Evolutionary conservation across 2,888 invertebrate genomes (phyloP).

Genomic region (Drosophila nr. fundita): DNA sequence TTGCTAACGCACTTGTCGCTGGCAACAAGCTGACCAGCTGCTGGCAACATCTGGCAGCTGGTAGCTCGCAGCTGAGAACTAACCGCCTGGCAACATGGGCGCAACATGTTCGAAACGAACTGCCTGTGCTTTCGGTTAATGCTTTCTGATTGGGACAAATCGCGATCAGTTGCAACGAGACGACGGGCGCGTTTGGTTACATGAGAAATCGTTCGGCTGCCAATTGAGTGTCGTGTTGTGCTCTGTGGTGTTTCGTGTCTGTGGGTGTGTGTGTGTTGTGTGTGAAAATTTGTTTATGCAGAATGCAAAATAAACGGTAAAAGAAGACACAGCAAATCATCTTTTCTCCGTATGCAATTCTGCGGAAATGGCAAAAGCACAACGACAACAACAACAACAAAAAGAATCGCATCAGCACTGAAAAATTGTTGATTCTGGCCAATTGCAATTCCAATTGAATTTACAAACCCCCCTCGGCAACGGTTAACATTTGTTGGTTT

Average conservation of each 20-base stretch:
- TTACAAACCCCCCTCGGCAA: slow-evolving; percentile 16
- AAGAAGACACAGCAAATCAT: slow-evolving; percentile 44
- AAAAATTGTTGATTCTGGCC: slow-evolving; percentile 55
- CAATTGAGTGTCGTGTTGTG: slow-evolving; percentile 27
- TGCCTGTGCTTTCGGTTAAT: slow-evolving; percentile 18
- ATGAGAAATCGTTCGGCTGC: slow-evolving; percentile 53
- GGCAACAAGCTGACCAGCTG: slow-evolving; percentile 39
- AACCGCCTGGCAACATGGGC: slow-evolving; percentile 32
- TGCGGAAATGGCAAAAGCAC: slow-evolving; percentile 56
- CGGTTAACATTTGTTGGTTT: slow-evolving; percentile 21
- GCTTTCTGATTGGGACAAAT: slow-evolving; percentile 54
- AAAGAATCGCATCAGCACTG: slow-evolving; percentile 66
- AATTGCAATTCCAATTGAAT: slow-evolving; percentile 56
- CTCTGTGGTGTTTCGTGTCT: slow-evolving; percentile 17
- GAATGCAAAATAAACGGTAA: slow-evolving; percentile 46
- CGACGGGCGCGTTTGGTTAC: slow-evolving; percentile 79
- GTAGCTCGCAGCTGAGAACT: background rate
- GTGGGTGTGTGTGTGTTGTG: slow-evolving; percentile 38
- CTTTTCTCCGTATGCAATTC: slow-evolving; percentile 62
- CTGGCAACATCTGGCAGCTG: slow-evolving; percentile 23
- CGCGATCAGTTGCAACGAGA: slow-evolving; percentile 79
- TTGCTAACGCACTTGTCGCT: slow-evolving; percentile 49
- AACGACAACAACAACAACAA: slow-evolving; percentile 5
- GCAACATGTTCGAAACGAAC: slow-evolving; percentile 65
- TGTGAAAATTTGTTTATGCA: slow-evolving; percentile 69